Base-by-base conservation (phyloP, 2,888 invertebrate species). In the Ennomos quercinarius region DNA sequence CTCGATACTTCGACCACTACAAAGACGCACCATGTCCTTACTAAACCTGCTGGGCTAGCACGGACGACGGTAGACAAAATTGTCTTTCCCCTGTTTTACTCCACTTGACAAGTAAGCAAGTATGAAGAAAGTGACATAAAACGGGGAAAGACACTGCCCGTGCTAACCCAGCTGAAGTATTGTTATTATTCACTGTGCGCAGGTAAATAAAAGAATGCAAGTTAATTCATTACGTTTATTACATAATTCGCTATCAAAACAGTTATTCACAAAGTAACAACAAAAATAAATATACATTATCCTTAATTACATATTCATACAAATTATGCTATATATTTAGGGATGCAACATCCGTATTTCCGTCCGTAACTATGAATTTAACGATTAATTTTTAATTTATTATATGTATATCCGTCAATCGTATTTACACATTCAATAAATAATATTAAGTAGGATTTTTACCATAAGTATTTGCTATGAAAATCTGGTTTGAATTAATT, bases 201-300 rank as follows among this genome's bases (percentile, higher is more conserved):
- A 5, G 41, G 35, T 35, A 6, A 12, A 47, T 37, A 53, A 48
- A 63, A 68, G 70, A 56, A 61, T 42, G 34, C 9, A 11, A 47
- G 58, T 50, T 54, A 27, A 65, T 67, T 72, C 63, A 65, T 70
- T 65, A 76, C 71, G 74, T 83, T 82, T 83, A 83, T 81, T 77
- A 57, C 6, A 27, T 27, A 27, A 27, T 72, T 73, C 58, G 64
- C 77, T 80, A 77, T 75, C 64, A 78, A 77, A 78, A 77, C 70
- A 71, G 71, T 71, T 68, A 64, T 66, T 63, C 57, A 52, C 44
- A 50, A 62, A 74, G 39, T 74, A 78, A 78, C 77, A 77, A 76
- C 77, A 78, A n/a, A 27, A 44, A 27, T 27, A 10, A 44, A 27
- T 27, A 27, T 27, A 6, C 27, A 27, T 27, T 27, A 27, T 27